Percentiles rank a stretch among this genome's conserved stretches.
These are phyloP conservation scores for Limnephilus auricula DNA, from an alignment of 2,888 invertebrate genomes.

Conservation along the genomic window DNA sequence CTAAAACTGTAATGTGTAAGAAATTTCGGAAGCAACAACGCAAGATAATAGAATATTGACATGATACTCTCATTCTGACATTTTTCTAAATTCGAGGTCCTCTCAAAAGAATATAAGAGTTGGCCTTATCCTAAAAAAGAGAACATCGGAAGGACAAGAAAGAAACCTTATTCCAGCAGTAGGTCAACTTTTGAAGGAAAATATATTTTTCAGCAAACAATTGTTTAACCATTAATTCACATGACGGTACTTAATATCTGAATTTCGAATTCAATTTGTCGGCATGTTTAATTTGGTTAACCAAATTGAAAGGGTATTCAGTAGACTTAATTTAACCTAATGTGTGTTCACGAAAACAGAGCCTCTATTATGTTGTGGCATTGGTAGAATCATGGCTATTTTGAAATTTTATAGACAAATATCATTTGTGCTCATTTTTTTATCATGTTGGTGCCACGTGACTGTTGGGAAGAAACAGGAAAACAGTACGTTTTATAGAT, in stretches of 20 bases:
- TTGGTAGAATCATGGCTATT: background rate
- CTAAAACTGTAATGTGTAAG: no score
- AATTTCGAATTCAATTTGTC: background rate
- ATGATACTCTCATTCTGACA: no score
- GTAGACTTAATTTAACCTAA: background rate
- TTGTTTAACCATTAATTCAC: background rate
- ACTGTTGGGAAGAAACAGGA: background rate
- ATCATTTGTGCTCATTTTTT: background rate
- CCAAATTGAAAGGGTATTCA: background rate
- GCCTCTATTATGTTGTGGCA: background rate
- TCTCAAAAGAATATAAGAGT: no score
- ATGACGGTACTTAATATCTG: background rate
- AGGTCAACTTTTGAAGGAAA: background rate
- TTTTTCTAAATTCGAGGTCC: no score
- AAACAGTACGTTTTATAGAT: background rate
- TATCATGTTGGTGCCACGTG: background rate
- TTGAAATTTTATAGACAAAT: background rate
- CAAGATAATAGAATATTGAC: no score
- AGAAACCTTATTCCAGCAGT: background rate
- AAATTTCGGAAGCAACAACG: no score
- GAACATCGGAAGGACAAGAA: background rate
- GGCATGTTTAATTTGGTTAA: no score
- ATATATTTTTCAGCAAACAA: background rate
- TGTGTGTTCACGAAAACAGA: background rate
- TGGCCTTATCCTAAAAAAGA: background rate